A percentile compares a stretch with the other conserved stretches of the same genome.
Evolutionary conservation across 1,140 invertebrate species (phyloP).

Genomic region (Nasonia longicornis): DNA sequence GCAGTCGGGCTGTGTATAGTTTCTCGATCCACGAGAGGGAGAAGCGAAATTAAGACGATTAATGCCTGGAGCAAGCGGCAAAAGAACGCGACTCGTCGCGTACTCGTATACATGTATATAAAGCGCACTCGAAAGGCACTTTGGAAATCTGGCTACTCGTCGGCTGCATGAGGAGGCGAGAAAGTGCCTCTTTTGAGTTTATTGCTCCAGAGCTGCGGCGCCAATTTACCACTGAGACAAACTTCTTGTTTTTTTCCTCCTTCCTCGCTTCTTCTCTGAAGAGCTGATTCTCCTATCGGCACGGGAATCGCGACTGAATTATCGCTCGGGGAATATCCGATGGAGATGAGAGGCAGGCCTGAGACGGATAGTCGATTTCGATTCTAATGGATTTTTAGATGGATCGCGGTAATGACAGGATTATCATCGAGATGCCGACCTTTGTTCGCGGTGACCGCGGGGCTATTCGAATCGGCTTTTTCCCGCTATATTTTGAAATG

Average conservation of each 20-base stretch:
- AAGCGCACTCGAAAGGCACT: slow-evolving; percentile 13
- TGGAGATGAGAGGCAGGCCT: not conserved
- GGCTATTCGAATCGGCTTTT: not conserved
- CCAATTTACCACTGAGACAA: not conserved
- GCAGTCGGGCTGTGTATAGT: not conserved
- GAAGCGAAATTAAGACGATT: slow-evolving; percentile 25
- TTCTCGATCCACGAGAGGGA: not conserved
- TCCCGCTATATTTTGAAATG: not conserved
- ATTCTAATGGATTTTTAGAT: not conserved
- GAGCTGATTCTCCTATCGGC: not conserved
- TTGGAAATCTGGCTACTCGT: slow-evolving; percentile 31
- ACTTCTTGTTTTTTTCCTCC: not conserved
- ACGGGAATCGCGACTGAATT: not conserved
- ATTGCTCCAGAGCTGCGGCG: not conserved
- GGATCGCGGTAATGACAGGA: not conserved
- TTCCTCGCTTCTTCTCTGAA: not conserved
- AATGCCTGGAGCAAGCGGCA: not conserved
- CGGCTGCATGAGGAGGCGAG: not conserved
- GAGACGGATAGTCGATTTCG: not conserved
- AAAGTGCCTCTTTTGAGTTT: slow-evolving; percentile 37
- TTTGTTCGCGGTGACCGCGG: not conserved
- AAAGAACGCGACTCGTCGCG: not conserved
- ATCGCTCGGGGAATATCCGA: not conserved
- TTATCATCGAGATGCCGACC: not conserved
- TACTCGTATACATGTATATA: not conserved